Evolutionary conservation across 2,888 invertebrate genomes (phyloP), one percentile per base, ranked within the genome.

Genomic region (Dorcus parallelipipedus): DNA sequence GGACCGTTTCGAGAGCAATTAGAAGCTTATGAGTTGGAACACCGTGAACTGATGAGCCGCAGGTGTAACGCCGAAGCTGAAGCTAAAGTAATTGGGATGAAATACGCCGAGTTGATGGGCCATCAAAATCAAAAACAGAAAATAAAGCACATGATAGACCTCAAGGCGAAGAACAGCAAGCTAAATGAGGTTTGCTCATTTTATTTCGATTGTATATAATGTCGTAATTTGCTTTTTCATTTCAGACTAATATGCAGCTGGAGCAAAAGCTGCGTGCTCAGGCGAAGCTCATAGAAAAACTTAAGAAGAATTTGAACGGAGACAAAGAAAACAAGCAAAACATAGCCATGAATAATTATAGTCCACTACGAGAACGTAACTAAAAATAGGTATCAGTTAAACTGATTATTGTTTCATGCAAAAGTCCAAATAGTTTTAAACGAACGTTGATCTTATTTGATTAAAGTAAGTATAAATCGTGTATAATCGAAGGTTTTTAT

Each of bases 91-190:
- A 74, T 86, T 51, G 79, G 80, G 9, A 71, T 79, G 49, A 83
- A 85, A 64, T 85, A 85, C 69, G 83, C 84, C 2, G 80, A 82
- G 59, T 72, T 84, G 52, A 73, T 86, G n/a, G 86, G 86, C 0
- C 86, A 87, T 67, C 84, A 85, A 64, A 88, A 87, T 71, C 82
- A 83, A 63, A 84, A 82, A 65, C 86, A 87, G 71, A 86, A 84
- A 71, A 84, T 86, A 50, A 83, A 84, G 58, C 84, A 86, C 67
- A 67, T 82, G 20, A 69, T 72, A 2, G 79, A 80, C 60, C 64
- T 83, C 20, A 82, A 82, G 69, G 73, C 73, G 17, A 80, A 79
- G 66, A 79, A 79, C 62, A 68, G 72, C 45, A 77, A 78, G 61
- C 67, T 82, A 42, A 72, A 75, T 64, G 78, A 81, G 78, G 82